Evolutionary conservation across 2,797 vertebrate genomes (phyloP).

Genomic region (Hippopotamyrus pictus): DNA sequence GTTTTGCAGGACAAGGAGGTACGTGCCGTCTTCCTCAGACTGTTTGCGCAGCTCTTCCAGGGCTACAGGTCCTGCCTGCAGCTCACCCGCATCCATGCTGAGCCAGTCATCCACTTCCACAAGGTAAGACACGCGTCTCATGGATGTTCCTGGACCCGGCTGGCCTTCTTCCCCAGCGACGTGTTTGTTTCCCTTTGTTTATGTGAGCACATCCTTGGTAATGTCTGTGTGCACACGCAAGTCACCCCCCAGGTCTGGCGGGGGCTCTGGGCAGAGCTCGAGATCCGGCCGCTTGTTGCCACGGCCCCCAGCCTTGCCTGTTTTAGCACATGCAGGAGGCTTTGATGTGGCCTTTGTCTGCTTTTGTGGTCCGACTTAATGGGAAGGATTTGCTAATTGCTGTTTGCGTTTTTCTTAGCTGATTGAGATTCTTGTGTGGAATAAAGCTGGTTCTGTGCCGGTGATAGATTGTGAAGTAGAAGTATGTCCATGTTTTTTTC

Average conservation of each 20-base stretch:
- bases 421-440: not conserved
- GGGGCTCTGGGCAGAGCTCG: conserved; percentile 46
- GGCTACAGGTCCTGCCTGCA: conserved; percentile 96
- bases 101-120: conserved; percentile 98
- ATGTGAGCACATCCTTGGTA: conserved; percentile 55
- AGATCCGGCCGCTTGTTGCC: conserved; percentile 36
- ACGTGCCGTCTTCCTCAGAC: conserved; percentile 87
- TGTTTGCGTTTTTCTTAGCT: conserved; percentile 8
- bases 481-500: not conserved
- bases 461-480: conserved; percentile 5
- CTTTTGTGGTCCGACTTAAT: not conserved
- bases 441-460: not conserved
- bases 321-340: not conserved
- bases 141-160: not conserved
- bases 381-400: conserved; percentile 1
- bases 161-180: not conserved
- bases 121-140: conserved; percentile 69
- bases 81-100: conserved; percentile 93
- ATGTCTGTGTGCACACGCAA: conserved; percentile 53
- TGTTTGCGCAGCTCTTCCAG: conserved; percentile 98
- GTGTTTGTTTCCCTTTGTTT: conserved; percentile 53
- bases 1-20: conserved; percentile 89
- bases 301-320: not conserved
- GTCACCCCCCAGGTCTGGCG: conserved; percentile 66
- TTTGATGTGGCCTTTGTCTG: not conserved